Evolutionary conservation across 2,113 vertebrate species (phyloP), one percentile per base, ranked within the genome.

Genomic region (Myrmecophaga tridactyla): DNA sequence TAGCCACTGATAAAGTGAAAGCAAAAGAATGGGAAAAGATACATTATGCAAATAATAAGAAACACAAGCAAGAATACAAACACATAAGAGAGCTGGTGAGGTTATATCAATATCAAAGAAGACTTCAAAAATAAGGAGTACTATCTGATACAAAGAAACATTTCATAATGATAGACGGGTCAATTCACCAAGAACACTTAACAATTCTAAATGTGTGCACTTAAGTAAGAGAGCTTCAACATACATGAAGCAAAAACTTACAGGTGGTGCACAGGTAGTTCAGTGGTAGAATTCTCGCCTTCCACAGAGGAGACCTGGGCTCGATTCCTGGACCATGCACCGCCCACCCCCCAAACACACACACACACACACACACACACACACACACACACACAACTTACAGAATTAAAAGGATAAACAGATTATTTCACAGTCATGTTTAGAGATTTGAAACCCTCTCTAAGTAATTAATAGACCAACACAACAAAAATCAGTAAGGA

Each of bases 1-100:
- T 25, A 51, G 63, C 72, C 36, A n/a, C 23, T 70, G 82, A 93
- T 86, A 77, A 90, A 90, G 14, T 20, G 27, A 62, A 83, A 46
- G 23, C 58, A n/a, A 82, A 86, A 82, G 41, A 46, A 76, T 41
- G 25, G 25, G 21, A 31, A 87, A 72, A 69, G 43, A 82, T 83
- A 17, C 14, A 51, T 51, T 51, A 51, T 51, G 48, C 29, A 77
- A 27, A 51, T 76, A 48, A n/a, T 53, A 76, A 69, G 60, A 90
- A 94, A 62, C 72, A 78, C 9, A 93, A 72, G 83, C 7, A 70
- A 75, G n/a, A 84, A 46, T 63, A 76, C 36, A 34, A 95, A 91
- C n/a, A 85, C n/a, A 85, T 20, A 76, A 65, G 51, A 95, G 76
- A 72, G n/a, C 83, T 25, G 41, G 34, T 17, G 34, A 60, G 46